A percentile compares a stretch with the other conserved stretches of the same genome.
phyloP scores from a whole-genome alignment of 2,888 invertebrate genomes.

The Ceriagrion tenellum region DNA sequence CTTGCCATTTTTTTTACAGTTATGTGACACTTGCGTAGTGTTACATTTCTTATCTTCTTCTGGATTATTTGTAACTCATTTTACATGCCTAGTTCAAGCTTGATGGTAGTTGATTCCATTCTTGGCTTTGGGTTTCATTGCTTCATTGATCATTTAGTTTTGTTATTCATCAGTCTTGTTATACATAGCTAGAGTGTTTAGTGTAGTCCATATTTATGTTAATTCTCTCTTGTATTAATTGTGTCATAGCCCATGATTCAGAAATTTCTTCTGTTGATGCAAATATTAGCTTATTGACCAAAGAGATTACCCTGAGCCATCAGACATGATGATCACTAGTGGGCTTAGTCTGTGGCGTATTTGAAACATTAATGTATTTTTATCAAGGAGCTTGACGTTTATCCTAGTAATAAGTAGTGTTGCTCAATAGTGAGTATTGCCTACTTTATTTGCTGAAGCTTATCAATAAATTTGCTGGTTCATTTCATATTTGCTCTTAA shows the following conservation, averaged over 20 bases:
- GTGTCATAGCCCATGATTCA: background rate
- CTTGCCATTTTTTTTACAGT: too few relatives aligned
- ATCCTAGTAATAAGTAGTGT: background rate
- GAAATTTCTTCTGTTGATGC: background rate
- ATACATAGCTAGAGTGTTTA: background rate
- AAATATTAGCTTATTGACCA: conserved; percentile 41
- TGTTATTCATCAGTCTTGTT: too few relatives aligned
- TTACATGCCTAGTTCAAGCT: background rate
- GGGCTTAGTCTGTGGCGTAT: background rate
- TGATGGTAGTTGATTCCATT: background rate
- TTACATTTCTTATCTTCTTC: too few relatives aligned
- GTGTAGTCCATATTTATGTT: background rate
- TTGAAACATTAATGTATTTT: background rate
- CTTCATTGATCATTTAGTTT: background rate
- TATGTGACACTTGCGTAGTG: too few relatives aligned
- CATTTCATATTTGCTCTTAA: background rate
- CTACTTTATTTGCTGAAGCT: background rate
- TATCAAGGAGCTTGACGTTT: background rate
- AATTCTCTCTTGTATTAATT: background rate
- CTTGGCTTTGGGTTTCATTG: conserved; percentile 15
- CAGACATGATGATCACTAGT: background rate
- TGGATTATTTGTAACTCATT: background rate
- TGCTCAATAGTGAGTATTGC: too few relatives aligned
- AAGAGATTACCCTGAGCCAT: background rate
- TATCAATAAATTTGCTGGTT: background rate